These are phyloP conservation scores for Eciton burchellii DNA, from an alignment of 1,140 invertebrate genomes.

Conservation along the genomic window DNA sequence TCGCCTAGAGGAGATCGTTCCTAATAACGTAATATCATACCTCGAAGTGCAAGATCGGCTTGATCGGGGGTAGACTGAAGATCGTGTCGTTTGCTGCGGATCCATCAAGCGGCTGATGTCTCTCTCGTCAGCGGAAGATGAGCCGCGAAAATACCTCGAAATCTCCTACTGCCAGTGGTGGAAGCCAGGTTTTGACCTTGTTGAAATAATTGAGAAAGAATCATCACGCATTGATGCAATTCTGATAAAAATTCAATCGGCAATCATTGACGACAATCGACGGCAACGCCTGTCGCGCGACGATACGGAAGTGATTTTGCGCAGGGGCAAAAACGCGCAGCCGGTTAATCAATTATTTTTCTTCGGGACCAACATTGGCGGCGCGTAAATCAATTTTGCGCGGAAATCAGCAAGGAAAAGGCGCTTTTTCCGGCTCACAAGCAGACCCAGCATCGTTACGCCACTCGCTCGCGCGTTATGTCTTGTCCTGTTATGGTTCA, in stretches of 20 bases:
- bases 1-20: constrained; percentile 10
- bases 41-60: constrained; percentile 16
- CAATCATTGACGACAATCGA: no score
- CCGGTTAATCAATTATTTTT: constrained; percentile 35
- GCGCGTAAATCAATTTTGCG: constrained; percentile 33
- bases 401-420: not conserved
- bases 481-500: constrained; percentile 17
- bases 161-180: no score
- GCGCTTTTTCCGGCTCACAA: not conserved
- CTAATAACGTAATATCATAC: no score
- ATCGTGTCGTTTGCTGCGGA: constrained; percentile 19
- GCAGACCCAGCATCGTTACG: constrained; percentile 27
- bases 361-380: not conserved
- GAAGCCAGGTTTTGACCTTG: no score
- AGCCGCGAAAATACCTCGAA: not conserved
- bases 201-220: no score
- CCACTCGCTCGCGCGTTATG: constrained; percentile 28
- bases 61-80: constrained; percentile 27
- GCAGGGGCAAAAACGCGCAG: not conserved
- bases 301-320: not conserved
- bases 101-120: constrained; percentile 52
- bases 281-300: not conserved
- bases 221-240: no score
- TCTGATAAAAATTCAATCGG: no score
- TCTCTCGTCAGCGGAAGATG: constrained; percentile 1